These are phyloP conservation scores for Abrostola triplasia DNA, from an alignment of 2,888 invertebrate genomes.

Conservation along the genomic window DNA sequence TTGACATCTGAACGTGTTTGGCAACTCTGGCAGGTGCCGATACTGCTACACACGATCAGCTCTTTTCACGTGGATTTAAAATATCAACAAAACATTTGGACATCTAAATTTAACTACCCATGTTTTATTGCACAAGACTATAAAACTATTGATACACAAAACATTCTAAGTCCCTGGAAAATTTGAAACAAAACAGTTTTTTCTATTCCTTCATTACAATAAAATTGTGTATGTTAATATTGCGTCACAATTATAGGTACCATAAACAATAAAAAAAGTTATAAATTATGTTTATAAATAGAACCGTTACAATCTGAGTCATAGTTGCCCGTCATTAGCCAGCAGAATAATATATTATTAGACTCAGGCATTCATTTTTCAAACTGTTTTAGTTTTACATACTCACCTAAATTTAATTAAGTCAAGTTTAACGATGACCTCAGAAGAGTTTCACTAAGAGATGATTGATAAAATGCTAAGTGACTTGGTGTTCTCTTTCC, in stretches of 20 bases:
- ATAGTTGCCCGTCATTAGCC: constrained; percentile 35
- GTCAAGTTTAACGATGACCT: constrained; percentile 11
- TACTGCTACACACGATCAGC: constrained; percentile 22
- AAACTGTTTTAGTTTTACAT: constrained; percentile 20
- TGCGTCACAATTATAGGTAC: constrained; percentile 28
- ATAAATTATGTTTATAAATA: constrained; percentile 27
- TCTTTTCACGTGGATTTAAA: constrained; percentile 8
- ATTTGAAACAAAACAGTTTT: constrained; percentile 7
- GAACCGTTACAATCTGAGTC: constrained; percentile 38
- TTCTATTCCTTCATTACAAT: constrained; percentile 13
- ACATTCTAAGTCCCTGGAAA: constrained; percentile 1
- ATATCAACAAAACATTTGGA: constrained; percentile 4
- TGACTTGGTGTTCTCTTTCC: too few relatives aligned
- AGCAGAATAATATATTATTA: constrained; percentile 20
- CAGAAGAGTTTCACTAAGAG: constrained; percentile 14
- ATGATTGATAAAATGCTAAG: constrained; percentile 1
- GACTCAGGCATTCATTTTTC: constrained; percentile 19
- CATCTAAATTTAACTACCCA: neutral
- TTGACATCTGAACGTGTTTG: constrained; percentile 42
- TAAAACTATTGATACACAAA: neutral
- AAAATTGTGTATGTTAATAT: constrained; percentile 30
- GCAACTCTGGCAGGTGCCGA: constrained; percentile 22
- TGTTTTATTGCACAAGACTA: constrained; percentile 2
- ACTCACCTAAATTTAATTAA: constrained; percentile 4
- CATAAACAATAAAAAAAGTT: constrained; percentile 35